Percentiles rank a stretch among this genome's conserved stretches.
Conservation (phyloP, 2,797 vertebrate genomes). For the Trematomus bernacchii region DNA sequence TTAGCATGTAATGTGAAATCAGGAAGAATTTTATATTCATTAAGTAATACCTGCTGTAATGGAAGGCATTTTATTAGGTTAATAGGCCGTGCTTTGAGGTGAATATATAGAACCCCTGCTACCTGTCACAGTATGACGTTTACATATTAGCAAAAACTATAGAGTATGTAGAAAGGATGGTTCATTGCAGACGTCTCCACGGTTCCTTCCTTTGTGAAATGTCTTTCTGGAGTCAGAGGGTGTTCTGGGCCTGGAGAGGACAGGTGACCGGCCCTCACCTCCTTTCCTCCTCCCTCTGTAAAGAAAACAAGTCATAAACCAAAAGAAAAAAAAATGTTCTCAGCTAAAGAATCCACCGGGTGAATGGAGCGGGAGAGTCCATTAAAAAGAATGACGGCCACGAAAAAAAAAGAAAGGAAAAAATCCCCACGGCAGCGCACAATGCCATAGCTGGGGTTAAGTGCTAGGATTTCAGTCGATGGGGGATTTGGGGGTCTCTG, state of each 20-base stretch:
- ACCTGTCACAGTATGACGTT: neutral
- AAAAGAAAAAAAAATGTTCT: slow-evolving; percentile 47
- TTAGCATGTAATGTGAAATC: neutral
- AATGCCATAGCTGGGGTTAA: slow-evolving; percentile 88
- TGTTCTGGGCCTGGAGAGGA: slow-evolving; percentile 37
- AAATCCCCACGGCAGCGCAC: slow-evolving; percentile 81
- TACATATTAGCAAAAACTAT: slow-evolving; percentile 11
- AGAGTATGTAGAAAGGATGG: slow-evolving; percentile 1
- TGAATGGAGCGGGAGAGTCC: slow-evolving; percentile 76
- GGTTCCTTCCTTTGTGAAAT: slow-evolving; percentile 36
- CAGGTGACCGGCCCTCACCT: slow-evolving; percentile 65
- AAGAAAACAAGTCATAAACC: slow-evolving; percentile 65
- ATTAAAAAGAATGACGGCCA: slow-evolving; percentile 76
- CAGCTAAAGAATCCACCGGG: slow-evolving; percentile 59
- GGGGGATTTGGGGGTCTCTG: slow-evolving; percentile 83
- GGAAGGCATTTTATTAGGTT: neutral
- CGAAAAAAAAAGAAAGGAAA: slow-evolving; percentile 62
- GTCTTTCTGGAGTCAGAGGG: slow-evolving; percentile 34
- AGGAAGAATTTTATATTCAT: neutral
- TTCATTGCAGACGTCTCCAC: slow-evolving; percentile 2
- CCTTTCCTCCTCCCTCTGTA: slow-evolving; percentile 62
- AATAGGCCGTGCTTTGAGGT: neutral
- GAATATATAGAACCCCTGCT: neutral
- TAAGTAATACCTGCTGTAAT: neutral
- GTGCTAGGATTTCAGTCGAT: slow-evolving; percentile 89